Percentiles rank a stretch among this genome's conserved stretches.
Conservation (phyloP, 1,140 invertebrate species). For the Brachionus paranguensis region DNA sequence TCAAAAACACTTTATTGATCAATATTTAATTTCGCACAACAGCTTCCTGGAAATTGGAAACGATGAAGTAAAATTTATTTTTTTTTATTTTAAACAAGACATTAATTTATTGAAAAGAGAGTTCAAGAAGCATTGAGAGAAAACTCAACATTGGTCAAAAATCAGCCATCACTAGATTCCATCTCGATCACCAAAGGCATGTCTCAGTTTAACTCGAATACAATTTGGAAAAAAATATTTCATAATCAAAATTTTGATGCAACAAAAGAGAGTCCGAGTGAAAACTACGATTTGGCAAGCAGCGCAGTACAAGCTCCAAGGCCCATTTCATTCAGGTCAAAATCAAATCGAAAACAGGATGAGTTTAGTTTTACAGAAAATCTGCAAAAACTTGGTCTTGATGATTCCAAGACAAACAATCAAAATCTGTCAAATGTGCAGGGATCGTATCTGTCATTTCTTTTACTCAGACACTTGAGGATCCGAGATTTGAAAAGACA, state of each 20-base stretch:
- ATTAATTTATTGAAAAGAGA: conserved; percentile 44
- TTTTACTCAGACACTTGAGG: conserved; percentile 51
- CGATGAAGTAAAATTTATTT: conserved; percentile 45
- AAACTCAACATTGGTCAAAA: conserved; percentile 47
- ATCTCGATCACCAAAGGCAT: conserved; percentile 46
- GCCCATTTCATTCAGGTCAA: conserved; percentile 9
- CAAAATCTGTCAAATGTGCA: conserved; percentile 47
- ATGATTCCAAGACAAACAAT: conserved; percentile 51
- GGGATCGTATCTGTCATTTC: conserved; percentile 52
- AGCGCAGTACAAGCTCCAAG: not conserved
- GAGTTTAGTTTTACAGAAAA: conserved; percentile 39
- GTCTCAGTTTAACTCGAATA: conserved; percentile 44
- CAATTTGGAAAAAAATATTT: conserved; percentile 49
- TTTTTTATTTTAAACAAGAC: not conserved
- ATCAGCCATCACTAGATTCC: conserved; percentile 44
- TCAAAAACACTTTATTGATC: conserved; percentile 48
- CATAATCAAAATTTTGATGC: conserved; percentile 21
- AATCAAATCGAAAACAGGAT: not conserved
- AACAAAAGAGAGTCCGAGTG: not conserved
- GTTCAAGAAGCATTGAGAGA: conserved; percentile 51
- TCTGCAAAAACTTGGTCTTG: conserved; percentile 47
- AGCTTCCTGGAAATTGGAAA: conserved; percentile 49
- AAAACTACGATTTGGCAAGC: not conserved
- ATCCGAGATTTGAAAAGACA: conserved; percentile 51
- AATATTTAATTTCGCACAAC: conserved; percentile 47